Evolutionary conservation across 2,113 vertebrate genomes (phyloP).

Genomic region (Aptenodytes patagonicus): DNA sequence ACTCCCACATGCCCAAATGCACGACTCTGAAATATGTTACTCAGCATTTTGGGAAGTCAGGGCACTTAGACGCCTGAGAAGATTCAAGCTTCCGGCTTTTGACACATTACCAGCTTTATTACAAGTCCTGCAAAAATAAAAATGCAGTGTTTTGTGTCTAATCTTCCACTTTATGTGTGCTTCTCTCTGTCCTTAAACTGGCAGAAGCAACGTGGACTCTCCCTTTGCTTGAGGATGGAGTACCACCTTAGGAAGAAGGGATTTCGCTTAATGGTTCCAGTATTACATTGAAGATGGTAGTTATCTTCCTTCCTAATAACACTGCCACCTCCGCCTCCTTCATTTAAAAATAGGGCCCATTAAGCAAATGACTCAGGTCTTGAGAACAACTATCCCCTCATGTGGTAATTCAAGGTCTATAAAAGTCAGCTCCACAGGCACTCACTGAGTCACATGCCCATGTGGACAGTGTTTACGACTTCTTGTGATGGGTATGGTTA

Average conservation of each 20-base stretch:
- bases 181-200: background rate
- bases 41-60: background rate
- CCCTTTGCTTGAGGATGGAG: background rate
- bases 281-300: background rate
- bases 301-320: background rate
- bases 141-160: background rate
- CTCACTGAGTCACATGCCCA: background rate
- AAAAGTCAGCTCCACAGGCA: background rate
- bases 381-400: background rate
- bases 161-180: background rate
- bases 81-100: background rate
- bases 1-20: background rate
- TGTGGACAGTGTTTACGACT: background rate
- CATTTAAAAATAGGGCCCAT: background rate
- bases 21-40: background rate
- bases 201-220: background rate
- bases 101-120: background rate
- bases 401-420: background rate
- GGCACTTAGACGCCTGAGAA: background rate
- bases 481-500: background rate
- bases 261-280: rapidly evolving
- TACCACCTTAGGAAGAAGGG: background rate
- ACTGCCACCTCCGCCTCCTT: background rate
- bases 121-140: background rate
- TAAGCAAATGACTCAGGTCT: background rate